Evolutionary conservation across 2,797 vertebrate species (phyloP), one percentile per base, ranked within the genome.

Genomic region (Gastrophryne carolinensis): DNA sequence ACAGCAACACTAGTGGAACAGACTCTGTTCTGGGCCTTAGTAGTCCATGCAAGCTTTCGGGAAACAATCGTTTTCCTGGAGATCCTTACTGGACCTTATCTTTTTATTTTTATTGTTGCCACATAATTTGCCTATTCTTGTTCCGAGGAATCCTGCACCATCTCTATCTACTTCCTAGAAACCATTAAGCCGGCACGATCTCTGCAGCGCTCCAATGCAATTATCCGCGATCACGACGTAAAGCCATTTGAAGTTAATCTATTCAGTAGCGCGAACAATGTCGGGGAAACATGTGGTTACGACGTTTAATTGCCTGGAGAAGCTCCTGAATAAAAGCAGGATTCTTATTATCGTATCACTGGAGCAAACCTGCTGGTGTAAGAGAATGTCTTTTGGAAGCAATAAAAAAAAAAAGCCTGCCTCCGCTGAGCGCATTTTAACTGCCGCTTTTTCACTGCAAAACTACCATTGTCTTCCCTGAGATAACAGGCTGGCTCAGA

Each of bases 301-400:
- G 39, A 24, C 50, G 15, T 73, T 56, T 73, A 73, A 73, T 73
- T 65, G 50, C 52, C 35, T 44, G 19, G 32, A 73, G 56, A 73
- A 73, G 34, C 71, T 73, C n/a, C 71, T 53, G 71, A 73, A 73
- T 57, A 73, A 65, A 62, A 73, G 66, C 50, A 44, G 50, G 37
- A 56, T 73, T 65, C 72, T 41, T 73, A 73, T 73, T 73, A 73
- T 57, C 27, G 34, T 30, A 54, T 41, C 71, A 56, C 61, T 65
- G 65, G 19, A 65, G 57, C 62, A 57, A 66, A 53, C 27, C 47
- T 44, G 52, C 50, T 66, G 17, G 65, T 64, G 56, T 57, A 65
- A 56, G 65, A 24, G 24, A 73, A 65, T 57, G 72, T 66, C 35
- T 73, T n/a, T 34, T 23, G 34, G 66, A 66, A 15, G 21, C 35